These are phyloP conservation scores for Dysidea cf. avara DNA, from an alignment of 37 sponge, comb jelly and placozoan species.

Conservation along the genomic window DNA sequence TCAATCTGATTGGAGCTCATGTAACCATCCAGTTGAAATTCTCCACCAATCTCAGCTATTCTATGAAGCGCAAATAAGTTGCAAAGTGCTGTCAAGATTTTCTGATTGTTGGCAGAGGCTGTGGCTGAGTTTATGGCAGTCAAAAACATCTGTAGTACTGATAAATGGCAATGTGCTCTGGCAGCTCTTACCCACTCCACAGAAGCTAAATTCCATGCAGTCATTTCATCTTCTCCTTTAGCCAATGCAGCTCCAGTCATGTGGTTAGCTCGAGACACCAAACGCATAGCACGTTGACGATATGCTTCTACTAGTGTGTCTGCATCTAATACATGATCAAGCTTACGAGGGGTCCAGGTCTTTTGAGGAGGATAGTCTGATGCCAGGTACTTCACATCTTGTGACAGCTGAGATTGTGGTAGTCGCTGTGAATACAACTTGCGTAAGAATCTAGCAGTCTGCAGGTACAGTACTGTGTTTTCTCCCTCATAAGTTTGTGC, in stretches of 20 bases:
- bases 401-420: conserved; percentile 38
- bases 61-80: conserved; percentile 56
- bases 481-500: conserved; percentile 59
- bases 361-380: conserved; percentile 42
- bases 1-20: conserved; percentile 27
- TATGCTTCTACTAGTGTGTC: conserved; percentile 69
- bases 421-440: conserved; percentile 50
- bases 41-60: conserved; percentile 49
- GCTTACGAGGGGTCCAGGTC: conserved; percentile 24
- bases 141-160: conserved; percentile 63
- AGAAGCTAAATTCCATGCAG: no score
- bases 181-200: no score
- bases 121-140: conserved; percentile 27
- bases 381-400: conserved; percentile 60
- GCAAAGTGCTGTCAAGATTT: conserved; percentile 49
- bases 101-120: conserved; percentile 33
- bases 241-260: no score
- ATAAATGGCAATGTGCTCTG: conserved; percentile 83
- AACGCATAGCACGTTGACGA: conserved; percentile 66
- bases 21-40: conserved; percentile 55
- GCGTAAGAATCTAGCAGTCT: conserved; percentile 53
- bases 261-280: no score
- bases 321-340: conserved; percentile 56
- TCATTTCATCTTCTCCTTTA: no score
- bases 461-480: conserved; percentile 57